Base-by-base conservation (phyloP, 2,888 invertebrate genomes). In the Ecliptopera silaceata region DNA sequence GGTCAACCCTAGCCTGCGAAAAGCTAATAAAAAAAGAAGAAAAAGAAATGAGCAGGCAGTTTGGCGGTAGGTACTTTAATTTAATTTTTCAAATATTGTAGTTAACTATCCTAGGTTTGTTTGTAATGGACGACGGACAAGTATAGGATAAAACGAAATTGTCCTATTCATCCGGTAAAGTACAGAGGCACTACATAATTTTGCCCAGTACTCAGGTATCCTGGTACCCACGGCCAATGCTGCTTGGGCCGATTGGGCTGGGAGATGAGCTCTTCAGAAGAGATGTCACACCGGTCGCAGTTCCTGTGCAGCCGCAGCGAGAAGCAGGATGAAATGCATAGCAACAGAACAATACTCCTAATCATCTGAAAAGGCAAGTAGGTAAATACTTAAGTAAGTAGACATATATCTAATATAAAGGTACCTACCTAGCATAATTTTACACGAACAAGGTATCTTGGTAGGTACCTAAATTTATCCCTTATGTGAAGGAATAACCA, bases 141-240 rank as follows among this genome's bases (percentile, higher is more conserved):
- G 12, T 3, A 34, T 11, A 11, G 12, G 10, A 31, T 2, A 31
- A 31, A 31, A 11, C 22, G 5, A 15, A 13, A 36, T 15, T 36
- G n/a, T 39, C 10, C 15, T 43, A 3, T 6, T 17, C 17, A 69
- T 17, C 76, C 74, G 18, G 62, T 72, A 57, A 82, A 79, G 39
- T 71, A 83, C 22, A 84, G 43, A 0, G 84, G 82, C 69, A 72
- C 66, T 0, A 74, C 52, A 8, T 72, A 64, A 8, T 76, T 70
- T 1, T 59, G 18, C 0, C 50, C 50, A n/a, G 71, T n/a, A n/a
- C n/a, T 72, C 46, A 64, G 67, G 56, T 84, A 85, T 0, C 81
- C 87, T 0, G 87, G 77, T 20, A 70, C 48, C 75, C 79, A 86
- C 0, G 86, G 86, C 85, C 86, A 87, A 51, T 71, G 70, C 2